A percentile compares a stretch with the other conserved stretches of the same genome.
These are phyloP conservation scores for Lacerta agilis DNA, from an alignment of 2,797 vertebrate genomes.

Conservation along the genomic window DNA sequence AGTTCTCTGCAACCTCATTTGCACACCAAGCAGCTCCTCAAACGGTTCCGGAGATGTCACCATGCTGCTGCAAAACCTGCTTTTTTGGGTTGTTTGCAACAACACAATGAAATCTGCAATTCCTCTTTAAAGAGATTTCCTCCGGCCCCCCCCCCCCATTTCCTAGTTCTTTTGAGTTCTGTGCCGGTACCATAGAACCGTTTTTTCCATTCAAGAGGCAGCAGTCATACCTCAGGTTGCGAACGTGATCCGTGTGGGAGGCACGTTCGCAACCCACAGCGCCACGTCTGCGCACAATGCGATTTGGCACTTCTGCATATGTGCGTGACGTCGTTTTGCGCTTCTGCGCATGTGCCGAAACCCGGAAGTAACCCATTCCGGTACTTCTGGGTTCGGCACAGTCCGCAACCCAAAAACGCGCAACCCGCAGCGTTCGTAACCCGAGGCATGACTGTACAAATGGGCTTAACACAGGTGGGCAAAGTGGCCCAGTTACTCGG, in stretches of 20 bases:
- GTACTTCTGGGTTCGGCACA: too few relatives aligned
- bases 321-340: too few relatives aligned
- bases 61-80: not conserved
- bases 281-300: too few relatives aligned
- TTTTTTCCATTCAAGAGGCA: slow-evolving; percentile 35
- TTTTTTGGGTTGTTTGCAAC: not conserved
- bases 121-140: not conserved
- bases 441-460: too few relatives aligned
- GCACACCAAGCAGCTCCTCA: not conserved
- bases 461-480: not conserved
- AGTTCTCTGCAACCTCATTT: not conserved
- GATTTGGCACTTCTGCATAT: too few relatives aligned
- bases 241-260: too few relatives aligned
- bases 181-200: not conserved
- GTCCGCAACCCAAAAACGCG: too few relatives aligned
- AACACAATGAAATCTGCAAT: not conserved
- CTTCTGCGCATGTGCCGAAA: too few relatives aligned
- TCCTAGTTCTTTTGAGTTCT: not conserved
- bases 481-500: not conserved
- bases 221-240: not conserved
- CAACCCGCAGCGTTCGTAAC: too few relatives aligned
- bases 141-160: not conserved
- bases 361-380: too few relatives aligned
- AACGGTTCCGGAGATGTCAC: not conserved
- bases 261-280: too few relatives aligned